A percentile compares a stretch with the other conserved stretches of the same genome.
Evolutionary conservation across 2,113 vertebrate genomes (phyloP).

Genomic region (Gambusia holbrooki): DNA sequence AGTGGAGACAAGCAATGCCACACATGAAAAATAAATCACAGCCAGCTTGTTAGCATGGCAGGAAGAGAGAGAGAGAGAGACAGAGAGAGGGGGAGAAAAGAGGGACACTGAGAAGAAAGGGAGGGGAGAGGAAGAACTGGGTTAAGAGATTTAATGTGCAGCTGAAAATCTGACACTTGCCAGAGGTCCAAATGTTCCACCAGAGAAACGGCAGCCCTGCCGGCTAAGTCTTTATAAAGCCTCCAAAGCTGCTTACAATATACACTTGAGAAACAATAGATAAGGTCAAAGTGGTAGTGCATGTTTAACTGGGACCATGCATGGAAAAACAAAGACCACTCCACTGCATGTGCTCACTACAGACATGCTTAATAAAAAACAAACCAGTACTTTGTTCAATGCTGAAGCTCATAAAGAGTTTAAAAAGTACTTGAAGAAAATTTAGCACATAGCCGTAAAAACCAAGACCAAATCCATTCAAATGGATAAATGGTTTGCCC

Average conservation of each 20-base stretch:
- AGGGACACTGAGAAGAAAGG: conserved; percentile 21
- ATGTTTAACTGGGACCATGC: conserved; percentile 56
- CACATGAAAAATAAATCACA: conserved; percentile 76
- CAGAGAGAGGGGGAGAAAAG: conserved; percentile 4
- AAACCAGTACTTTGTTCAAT: background rate
- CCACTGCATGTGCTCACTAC: conserved; percentile 28
- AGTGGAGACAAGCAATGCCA: conserved; percentile 52
- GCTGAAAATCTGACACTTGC: conserved; percentile 77
- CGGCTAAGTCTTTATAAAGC: conserved; percentile 72
- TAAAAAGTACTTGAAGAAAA: background rate
- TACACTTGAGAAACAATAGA: conserved; percentile 79
- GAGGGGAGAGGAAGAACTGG: conserved; percentile 45
- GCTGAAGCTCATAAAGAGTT: background rate
- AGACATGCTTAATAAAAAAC: conserved; percentile 33
- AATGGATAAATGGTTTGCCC: background rate
- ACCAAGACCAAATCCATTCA: background rate
- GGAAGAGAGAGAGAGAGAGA: conserved; percentile 23
- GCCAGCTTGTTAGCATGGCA: conserved; percentile 68
- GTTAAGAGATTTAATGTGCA: conserved; percentile 76
- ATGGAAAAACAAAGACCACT: conserved; percentile 62
- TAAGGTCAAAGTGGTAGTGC: conserved; percentile 68
- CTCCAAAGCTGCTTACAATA: conserved; percentile 78
- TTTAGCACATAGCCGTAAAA: background rate
- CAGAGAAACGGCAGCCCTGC: conserved; percentile 64
- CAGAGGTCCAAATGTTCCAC: conserved; percentile 76